These are phyloP conservation scores for Drosophila insularis DNA, from an alignment of 1,140 invertebrate genomes.

Conservation along the genomic window DNA sequence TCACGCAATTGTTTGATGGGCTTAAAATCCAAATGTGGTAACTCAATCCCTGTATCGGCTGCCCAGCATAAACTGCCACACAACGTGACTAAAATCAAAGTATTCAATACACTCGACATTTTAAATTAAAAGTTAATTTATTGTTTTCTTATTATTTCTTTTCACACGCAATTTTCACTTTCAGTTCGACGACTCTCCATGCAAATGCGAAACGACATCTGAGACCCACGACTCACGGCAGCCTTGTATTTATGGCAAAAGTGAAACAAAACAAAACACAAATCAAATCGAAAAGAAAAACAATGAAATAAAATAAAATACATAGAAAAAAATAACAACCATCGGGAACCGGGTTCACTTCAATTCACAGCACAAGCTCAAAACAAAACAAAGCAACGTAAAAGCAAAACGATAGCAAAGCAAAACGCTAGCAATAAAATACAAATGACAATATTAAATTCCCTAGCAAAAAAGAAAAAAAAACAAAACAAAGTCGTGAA, in stretches of 20 bases:
- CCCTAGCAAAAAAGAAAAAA: constrained; percentile 28
- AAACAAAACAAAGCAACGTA: constrained; percentile 44
- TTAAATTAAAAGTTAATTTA: constrained; percentile 8
- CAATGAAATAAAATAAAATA: neutral
- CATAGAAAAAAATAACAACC: constrained; percentile 32
- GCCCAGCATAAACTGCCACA: constrained; percentile 24
- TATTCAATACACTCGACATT: constrained; percentile 33
- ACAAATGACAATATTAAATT: constrained; percentile 78
- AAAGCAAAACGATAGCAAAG: constrained; percentile 20
- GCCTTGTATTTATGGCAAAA: constrained; percentile 70
- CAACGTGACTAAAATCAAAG: constrained; percentile 31
- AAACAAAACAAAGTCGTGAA: constrained; percentile 41
- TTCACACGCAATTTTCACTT: constrained; percentile 8
- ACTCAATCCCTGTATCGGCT: constrained; percentile 32
- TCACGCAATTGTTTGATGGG: constrained; percentile 62
- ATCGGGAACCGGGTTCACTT: constrained; percentile 10
- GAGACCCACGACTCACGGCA: constrained; percentile 36
- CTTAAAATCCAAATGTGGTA: constrained; percentile 49
- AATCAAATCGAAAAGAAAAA: constrained; percentile 54
- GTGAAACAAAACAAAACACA: constrained; percentile 37
- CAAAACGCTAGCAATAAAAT: constrained; percentile 58
- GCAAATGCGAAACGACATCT: constrained; percentile 65
- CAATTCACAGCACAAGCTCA: neutral
- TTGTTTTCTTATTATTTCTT: constrained; percentile 10
- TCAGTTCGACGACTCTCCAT: constrained; percentile 30